These are phyloP conservation scores for Drosophila buzzatii DNA, from an alignment of 2,888 invertebrate genomes.

Conservation along the genomic window DNA sequence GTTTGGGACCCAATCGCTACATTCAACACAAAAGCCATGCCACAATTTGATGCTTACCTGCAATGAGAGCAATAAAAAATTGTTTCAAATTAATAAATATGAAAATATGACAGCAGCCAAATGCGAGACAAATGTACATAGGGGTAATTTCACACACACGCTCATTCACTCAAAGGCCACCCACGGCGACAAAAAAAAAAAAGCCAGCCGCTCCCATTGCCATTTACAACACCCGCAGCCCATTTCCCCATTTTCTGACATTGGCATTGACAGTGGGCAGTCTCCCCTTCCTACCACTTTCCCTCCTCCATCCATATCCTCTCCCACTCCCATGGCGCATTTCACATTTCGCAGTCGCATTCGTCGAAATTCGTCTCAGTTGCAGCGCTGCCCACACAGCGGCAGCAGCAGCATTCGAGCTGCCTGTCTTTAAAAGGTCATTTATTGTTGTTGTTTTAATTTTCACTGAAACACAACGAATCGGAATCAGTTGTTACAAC, in stretches of 20 bases:
- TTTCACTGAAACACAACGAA: conserved; percentile 42
- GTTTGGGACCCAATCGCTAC: conserved; percentile 43
- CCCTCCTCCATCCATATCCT: too few species aligned
- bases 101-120: conserved; percentile 12
- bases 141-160: conserved; percentile 25
- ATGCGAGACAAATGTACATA: conserved; percentile 21
- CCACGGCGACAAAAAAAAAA: conserved; percentile 29
- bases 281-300: background rate
- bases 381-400: conserved; percentile 39
- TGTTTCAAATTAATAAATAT: conserved; percentile 31
- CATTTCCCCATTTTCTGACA: conserved; percentile 44
- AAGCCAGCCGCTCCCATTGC: conserved; percentile 29
- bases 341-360: conserved; percentile 1
- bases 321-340: conserved; percentile 32
- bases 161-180: conserved; percentile 39
- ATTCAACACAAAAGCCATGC: conserved; percentile 31
- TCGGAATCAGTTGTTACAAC: background rate
- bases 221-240: conserved; percentile 34
- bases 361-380: conserved; percentile 24
- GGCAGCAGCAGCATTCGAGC: background rate
- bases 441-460: conserved; percentile 27
- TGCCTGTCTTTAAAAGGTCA: conserved; percentile 64
- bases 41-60: conserved; percentile 64
- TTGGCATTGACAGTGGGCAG: conserved; percentile 56
- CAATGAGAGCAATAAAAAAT: conserved; percentile 42